These are phyloP conservation scores for Agrenia bidenticulata DNA, from an alignment of 2,888 invertebrate genomes.

Conservation along the genomic window DNA sequence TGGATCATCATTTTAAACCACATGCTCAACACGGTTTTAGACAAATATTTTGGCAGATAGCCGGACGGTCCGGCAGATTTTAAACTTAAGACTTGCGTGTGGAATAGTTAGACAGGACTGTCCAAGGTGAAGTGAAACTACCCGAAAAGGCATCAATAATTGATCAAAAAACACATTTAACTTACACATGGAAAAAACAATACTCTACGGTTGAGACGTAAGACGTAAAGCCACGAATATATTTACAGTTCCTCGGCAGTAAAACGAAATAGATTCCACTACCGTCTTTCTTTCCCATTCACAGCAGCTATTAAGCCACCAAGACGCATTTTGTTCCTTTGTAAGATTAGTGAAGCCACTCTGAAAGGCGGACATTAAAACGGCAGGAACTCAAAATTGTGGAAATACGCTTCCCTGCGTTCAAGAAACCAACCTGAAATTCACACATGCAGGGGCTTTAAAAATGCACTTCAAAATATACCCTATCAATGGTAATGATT, in stretches of 20 bases:
- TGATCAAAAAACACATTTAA: not conserved
- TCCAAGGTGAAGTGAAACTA: not conserved
- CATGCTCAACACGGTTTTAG: not conserved
- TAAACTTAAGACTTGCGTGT: not conserved
- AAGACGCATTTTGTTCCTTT: not conserved
- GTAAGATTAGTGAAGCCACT: slow-evolving; percentile 1
- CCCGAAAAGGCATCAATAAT: not conserved
- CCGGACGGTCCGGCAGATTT: not conserved
- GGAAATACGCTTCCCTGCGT: not conserved
- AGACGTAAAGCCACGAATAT: not conserved
- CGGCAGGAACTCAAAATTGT: not conserved
- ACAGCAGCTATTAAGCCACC: too few species aligned
- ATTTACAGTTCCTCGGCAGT: not conserved
- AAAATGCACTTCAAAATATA: not conserved
- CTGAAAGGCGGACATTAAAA: not conserved
- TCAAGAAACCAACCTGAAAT: not conserved
- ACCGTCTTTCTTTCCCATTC: not conserved
- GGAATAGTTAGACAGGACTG: too few species aligned
- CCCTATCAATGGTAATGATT: not conserved
- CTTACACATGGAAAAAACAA: not conserved
- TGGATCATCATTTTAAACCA: slow-evolving; percentile 32
- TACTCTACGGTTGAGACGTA: too few species aligned
- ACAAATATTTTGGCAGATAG: not conserved
- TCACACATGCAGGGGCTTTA: not conserved
- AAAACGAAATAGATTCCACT: slow-evolving; percentile 3